Evolutionary conservation across 2,797 vertebrate species (phyloP), one percentile per base, ranked within the genome.

Genomic region (Anableps anableps): DNA sequence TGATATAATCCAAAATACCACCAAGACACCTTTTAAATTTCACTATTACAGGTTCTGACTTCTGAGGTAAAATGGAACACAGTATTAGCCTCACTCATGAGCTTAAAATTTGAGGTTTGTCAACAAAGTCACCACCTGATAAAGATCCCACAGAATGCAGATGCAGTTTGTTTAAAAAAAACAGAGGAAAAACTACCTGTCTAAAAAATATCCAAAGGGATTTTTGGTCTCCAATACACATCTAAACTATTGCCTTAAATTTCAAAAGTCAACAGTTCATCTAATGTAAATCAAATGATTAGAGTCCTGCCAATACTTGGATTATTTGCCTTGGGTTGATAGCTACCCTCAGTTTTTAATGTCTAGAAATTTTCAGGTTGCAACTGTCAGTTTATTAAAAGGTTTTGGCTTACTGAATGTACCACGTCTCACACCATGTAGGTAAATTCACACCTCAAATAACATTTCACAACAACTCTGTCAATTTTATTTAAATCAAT

Each of bases 281-380:
- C 36, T 1, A 38, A 10, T 23, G 21, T 5, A 66, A 66, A 38
- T 66, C 34, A 66, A 36, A 13, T 66, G 9, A 66, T n/a, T n/a
- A 4, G 23, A 66, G 21, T 38, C 7, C 62, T 38, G 34, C 19
- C 62, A 66, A 36, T 34, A 38, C 23, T 38, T 38, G 21, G 9
- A 38, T 38, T 23, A 23, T 38, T 66, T 4, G 3, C 21, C 62
- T 66, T 7, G 29, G 13, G 29, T 81, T 78, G 71, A 85, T 77
- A 58, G 73, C 55, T 68, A 73, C 72, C 29, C 23, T 34, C 38
- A 0, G 11, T n/a, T 47, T 66, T 38, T 66, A 66, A 38, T 48
- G 45, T 83, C 45, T 45, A 72, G 19, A 73, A 60, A 19, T 73
- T 75, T 85, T 73, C 72, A 64, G 80, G 68, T 31, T 82, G 55